Evolutionary conservation across 1,140 invertebrate species (phyloP).

Genomic region (Drosophila tropicalis): DNA sequence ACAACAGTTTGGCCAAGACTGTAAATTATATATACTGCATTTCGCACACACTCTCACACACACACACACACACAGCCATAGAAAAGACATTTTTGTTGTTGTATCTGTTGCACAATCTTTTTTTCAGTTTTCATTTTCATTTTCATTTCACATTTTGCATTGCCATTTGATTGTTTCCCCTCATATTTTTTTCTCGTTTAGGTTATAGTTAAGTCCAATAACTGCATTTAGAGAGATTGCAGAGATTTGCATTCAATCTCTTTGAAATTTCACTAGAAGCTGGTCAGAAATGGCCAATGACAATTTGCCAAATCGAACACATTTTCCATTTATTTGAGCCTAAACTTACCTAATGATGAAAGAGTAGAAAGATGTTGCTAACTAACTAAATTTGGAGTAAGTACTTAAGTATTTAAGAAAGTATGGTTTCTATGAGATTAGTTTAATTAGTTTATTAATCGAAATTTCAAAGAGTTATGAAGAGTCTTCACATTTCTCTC

Average conservation of each 20-base stretch:
- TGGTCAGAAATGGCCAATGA: too few relatives aligned
- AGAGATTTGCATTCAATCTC: conserved; percentile 24
- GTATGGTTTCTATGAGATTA: too few relatives aligned
- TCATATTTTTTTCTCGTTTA: background rate
- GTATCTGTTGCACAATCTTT: conserved; percentile 64
- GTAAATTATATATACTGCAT: conserved; percentile 72
- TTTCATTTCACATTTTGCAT: conserved; percentile 20
- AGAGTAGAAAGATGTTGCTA: too few relatives aligned
- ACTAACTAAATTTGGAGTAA: too few relatives aligned
- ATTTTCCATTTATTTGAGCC: too few relatives aligned
- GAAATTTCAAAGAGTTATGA: too few relatives aligned
- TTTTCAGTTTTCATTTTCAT: conserved; percentile 32
- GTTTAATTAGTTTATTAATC: too few relatives aligned
- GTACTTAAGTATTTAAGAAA: too few relatives aligned
- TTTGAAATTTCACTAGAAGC: conserved; percentile 13
- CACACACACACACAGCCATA: conserved; percentile 13
- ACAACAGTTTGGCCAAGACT: conserved; percentile 59
- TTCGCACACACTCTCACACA: conserved; percentile 40
- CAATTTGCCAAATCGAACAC: too few relatives aligned
- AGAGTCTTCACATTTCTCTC: too few relatives aligned
- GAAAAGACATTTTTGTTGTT: conserved; percentile 29
- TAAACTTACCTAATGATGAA: too few relatives aligned
- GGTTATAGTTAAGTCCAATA: conserved; percentile 12
- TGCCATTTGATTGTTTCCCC: conserved; percentile 12
- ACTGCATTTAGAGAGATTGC: conserved; percentile 6